These are phyloP conservation scores for Ochlodes sylvanus DNA, from an alignment of 2,888 invertebrate genomes.

Conservation along the genomic window DNA sequence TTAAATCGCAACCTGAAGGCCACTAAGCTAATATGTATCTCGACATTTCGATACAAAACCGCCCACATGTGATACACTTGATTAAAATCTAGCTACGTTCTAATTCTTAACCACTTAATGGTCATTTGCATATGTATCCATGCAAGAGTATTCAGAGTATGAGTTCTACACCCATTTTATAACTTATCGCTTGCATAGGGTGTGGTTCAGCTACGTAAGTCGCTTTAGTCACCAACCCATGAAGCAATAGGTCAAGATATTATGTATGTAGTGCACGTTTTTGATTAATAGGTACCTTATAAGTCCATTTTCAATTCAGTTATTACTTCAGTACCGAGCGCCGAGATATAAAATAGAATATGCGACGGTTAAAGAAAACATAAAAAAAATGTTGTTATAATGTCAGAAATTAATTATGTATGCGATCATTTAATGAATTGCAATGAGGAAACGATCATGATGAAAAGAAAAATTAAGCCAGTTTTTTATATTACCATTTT, in stretches of 20 bases:
- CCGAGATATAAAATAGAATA: too few relatives aligned
- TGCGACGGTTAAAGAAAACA: too few relatives aligned
- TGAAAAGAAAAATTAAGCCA: too few relatives aligned
- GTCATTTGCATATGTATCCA: slow-evolving; percentile 32
- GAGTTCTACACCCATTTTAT: not conserved
- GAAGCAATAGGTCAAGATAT: slow-evolving; percentile 2
- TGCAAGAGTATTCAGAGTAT: not conserved
- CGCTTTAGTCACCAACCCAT: not conserved
- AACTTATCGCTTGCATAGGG: slow-evolving; percentile 14
- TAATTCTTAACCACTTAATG: slow-evolving; percentile 24
- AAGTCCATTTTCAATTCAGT: too few relatives aligned
- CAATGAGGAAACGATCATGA: too few relatives aligned
- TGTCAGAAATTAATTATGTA: too few relatives aligned
- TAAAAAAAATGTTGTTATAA: too few relatives aligned
- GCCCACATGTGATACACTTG: slow-evolving; percentile 9
- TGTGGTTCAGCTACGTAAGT: slow-evolving; percentile 11
- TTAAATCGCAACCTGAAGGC: slow-evolving; percentile 19
- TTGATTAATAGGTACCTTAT: too few relatives aligned
- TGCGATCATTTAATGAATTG: too few relatives aligned
- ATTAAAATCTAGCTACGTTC: slow-evolving; percentile 19
- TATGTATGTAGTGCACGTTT: too few relatives aligned
- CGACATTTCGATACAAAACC: slow-evolving; percentile 16
- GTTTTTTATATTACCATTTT: too few relatives aligned
- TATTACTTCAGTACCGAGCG: too few relatives aligned
- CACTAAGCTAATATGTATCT: slow-evolving; percentile 6